Percentiles rank a stretch among this genome's conserved stretches.
phyloP scores from a whole-genome alignment of 2,797 vertebrate genomes.

The Notamacropus eugenii region DNA sequence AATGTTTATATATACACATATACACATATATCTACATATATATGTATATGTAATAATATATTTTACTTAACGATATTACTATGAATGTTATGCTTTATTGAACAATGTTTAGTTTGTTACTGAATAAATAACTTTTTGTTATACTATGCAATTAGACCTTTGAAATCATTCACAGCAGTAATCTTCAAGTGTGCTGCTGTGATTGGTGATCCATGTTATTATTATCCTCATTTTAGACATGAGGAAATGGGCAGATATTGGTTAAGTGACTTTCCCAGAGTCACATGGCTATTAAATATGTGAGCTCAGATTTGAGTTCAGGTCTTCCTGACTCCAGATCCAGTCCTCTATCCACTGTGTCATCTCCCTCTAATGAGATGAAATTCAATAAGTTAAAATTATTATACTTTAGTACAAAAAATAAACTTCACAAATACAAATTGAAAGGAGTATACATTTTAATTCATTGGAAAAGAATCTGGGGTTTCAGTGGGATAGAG shows the following conservation, averaged over 20 bases:
- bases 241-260: not conserved
- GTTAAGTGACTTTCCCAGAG: not conserved
- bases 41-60: too few species aligned
- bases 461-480: not conserved
- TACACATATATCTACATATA: too few species aligned
- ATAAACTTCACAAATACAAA: not conserved
- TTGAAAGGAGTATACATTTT: not conserved
- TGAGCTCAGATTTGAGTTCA: not conserved
- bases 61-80: too few species aligned
- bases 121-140: too few species aligned
- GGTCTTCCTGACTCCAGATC: not conserved
- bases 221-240: not conserved
- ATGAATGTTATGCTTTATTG: too few species aligned
- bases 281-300: not conserved
- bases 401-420: not conserved
- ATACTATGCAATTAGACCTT: too few species aligned
- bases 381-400: not conserved
- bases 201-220: not conserved
- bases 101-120: too few species aligned
- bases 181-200: too few species aligned
- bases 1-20: too few species aligned
- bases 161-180: too few species aligned
- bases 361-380: not conserved
- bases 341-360: not conserved
- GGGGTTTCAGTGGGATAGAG: not conserved